phyloP scores from a whole-genome alignment of 2,888 invertebrate species.

The Phalangium opilio region DNA sequence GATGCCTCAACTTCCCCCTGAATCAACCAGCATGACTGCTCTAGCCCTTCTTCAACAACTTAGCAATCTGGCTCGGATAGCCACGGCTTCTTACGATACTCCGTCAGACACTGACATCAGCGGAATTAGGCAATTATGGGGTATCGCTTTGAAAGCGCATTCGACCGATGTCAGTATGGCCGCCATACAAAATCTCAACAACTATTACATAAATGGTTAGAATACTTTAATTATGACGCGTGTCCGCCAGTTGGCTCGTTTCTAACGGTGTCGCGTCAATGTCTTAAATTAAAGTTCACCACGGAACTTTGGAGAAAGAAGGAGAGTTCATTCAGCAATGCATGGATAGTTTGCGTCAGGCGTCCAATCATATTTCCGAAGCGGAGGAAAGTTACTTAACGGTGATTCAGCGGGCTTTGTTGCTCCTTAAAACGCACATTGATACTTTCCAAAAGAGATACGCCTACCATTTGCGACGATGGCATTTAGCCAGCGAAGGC shows the following conservation, averaged over 20 bases:
- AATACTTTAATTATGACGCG: too few relatives aligned
- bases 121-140: conserved; percentile 89
- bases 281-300: conserved; percentile 21
- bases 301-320: conserved; percentile 69
- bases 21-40: conserved; percentile 80
- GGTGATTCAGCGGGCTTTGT: conserved; percentile 73
- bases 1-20: conserved; percentile 70
- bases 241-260: too few relatives aligned
- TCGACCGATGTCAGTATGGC: conserved; percentile 89
- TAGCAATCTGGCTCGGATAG: conserved; percentile 64
- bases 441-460: conserved; percentile 77
- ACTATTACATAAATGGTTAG: conserved; percentile 66
- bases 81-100: conserved; percentile 42
- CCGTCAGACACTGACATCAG: conserved; percentile 18
- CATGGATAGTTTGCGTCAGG: conserved; percentile 75
- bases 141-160: conserved; percentile 73
- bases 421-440: conserved; percentile 76
- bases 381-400: conserved; percentile 65
- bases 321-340: conserved; percentile 84
- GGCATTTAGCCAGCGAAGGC: conserved; percentile 68
- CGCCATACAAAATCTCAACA: conserved; percentile 83
- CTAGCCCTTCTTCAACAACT: conserved; percentile 79
- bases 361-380: conserved; percentile 37
- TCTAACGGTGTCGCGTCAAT: too few relatives aligned
- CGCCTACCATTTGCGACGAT: conserved; percentile 72